These are phyloP conservation scores for Lepidocyrtinus sp. DNA, from an alignment of 2,888 invertebrate species.

Conservation along the genomic window DNA sequence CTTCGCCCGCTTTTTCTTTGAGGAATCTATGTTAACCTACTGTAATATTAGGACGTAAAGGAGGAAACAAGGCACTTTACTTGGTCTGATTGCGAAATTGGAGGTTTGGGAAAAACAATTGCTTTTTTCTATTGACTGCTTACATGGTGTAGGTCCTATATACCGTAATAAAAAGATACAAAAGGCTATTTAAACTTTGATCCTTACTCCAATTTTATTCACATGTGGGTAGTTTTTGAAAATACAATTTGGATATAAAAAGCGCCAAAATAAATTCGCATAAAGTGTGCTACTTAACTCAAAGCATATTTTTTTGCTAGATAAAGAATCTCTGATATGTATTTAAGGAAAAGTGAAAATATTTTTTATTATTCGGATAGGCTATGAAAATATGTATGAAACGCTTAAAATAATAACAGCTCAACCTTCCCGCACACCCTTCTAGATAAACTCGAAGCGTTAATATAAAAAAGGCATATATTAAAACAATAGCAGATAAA, in stretches of 20 bases:
- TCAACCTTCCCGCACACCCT: slow-evolving; percentile 1
- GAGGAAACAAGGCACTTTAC: not conserved
- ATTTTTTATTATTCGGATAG: not conserved
- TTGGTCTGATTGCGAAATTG: slow-evolving; percentile 8
- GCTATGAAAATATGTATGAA: not conserved
- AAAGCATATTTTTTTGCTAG: not conserved
- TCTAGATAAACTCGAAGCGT: no score
- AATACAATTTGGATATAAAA: not conserved
- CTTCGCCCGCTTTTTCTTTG: not conserved
- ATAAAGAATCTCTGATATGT: not conserved
- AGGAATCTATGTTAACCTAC: not conserved
- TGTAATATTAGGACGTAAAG: not conserved
- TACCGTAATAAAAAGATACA: no score
- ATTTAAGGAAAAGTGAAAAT: not conserved
- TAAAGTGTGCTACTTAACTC: not conserved
- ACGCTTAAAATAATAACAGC: slow-evolving; percentile 15
- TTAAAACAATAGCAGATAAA: no score
- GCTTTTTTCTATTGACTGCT: slow-evolving; percentile 8
- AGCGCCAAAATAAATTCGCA: no score
- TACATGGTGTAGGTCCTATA: not conserved
- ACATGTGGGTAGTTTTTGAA: not conserved
- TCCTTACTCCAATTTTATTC: no score
- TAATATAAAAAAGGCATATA: no score
- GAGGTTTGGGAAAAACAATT: slow-evolving; percentile 2
- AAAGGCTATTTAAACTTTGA: no score